Evolutionary conservation across 1,140 invertebrate species (phyloP).

Genomic region (Kradibia gibbosae): DNA sequence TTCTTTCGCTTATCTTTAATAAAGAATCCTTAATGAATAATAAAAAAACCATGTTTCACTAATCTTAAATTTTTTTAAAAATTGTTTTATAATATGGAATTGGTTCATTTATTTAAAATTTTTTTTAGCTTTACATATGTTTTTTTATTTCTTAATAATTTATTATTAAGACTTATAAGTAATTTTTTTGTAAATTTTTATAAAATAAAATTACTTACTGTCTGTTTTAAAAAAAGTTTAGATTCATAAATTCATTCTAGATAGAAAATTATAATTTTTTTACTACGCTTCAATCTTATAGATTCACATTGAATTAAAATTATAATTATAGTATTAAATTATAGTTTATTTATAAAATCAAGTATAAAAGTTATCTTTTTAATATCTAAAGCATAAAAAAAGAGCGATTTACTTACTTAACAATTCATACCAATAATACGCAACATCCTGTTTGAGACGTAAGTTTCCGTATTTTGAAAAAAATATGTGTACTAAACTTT

Average conservation of each 20-base stretch:
- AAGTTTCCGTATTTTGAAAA: constrained; percentile 58
- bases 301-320: too few relatives aligned
- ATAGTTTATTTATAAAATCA: too few relatives aligned
- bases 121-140: background rate
- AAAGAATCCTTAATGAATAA: too few relatives aligned
- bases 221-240: too few relatives aligned
- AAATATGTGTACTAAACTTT: constrained; percentile 63
- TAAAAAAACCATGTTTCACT: background rate
- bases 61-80: background rate
- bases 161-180: too few relatives aligned
- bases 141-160: background rate
- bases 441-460: constrained; percentile 62
- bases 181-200: too few relatives aligned
- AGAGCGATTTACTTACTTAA: constrained; percentile 62
- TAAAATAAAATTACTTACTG: too few relatives aligned
- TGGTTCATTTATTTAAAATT: background rate
- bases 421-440: constrained; percentile 68
- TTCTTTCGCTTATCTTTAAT: background rate
- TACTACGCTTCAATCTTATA: too few relatives aligned
- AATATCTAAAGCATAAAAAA: background rate
- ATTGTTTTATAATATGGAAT: too few relatives aligned
- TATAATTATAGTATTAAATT: too few relatives aligned
- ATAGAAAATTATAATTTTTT: too few relatives aligned
- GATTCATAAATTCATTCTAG: too few relatives aligned
- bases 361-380: background rate